Conservation (phyloP, 2,113 vertebrate species). For the Mixornis gularis region DNA sequence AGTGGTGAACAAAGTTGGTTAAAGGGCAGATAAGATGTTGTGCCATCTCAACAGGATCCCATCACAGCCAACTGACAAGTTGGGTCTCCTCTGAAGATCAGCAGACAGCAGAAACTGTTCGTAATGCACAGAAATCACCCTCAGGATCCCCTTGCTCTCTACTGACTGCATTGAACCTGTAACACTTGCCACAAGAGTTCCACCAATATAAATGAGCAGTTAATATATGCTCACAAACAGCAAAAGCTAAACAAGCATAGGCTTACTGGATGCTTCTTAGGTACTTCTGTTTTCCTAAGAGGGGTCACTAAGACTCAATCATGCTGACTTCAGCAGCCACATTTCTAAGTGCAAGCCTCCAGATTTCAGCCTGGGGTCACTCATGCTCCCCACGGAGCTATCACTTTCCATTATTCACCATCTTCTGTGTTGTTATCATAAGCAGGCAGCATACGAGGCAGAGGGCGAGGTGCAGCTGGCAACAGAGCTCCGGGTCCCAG, state of each 20-base stretch:
- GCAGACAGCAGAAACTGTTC: neutral
- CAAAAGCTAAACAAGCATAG: neutral
- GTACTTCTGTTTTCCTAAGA: neutral
- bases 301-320: neutral
- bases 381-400: fast-evolving
- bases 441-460: constrained; percentile 98
- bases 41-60: neutral
- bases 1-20: neutral
- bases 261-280: neutral
- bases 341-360: neutral
- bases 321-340: neutral
- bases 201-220: neutral
- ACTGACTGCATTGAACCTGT: neutral
- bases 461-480: constrained; percentile 90
- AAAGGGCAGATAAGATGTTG: neutral
- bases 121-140: neutral
- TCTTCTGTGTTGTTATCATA: constrained; percentile 78
- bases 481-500: constrained; percentile 92
- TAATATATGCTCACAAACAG: neutral
- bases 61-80: fast-evolving
- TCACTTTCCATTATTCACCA: constrained; percentile 26
- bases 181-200: neutral
- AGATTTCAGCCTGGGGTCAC: neutral
- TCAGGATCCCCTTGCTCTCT: neutral
- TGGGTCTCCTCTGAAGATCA: neutral